Base-by-base conservation (phyloP, 2,113 vertebrate genomes). In the Sapajus apella region DNA sequence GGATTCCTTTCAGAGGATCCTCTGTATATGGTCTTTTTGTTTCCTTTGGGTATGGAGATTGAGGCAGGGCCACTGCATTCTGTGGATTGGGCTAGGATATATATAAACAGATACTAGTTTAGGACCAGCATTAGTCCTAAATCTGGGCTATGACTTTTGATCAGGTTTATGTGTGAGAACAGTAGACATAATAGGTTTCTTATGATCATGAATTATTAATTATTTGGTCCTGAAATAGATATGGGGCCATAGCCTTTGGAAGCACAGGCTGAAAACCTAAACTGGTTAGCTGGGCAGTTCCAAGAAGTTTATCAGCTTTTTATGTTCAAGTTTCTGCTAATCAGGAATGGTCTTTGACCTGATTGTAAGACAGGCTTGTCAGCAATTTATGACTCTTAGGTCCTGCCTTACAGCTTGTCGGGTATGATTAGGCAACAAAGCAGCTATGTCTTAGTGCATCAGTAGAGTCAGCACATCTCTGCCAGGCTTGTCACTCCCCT, bases 341-440 rank as follows among this genome's bases (percentile, higher is more conserved):
- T 97, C 25, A 94, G 37, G 0, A 2, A 23, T 94, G 56, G 82
- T 93, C 52, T 21, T 96, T 97, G 94, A 82, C 81, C 96, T 76
- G 30, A 47, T 97, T 98, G 87, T 90, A 90, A 91, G 79, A 85
- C n/a, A 50, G 47, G 84, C 73, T 96, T 89, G 89, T 97, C 96
- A 96, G 96, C 97, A 95, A 0, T 93, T 93, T 97, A 20, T 88
- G 94, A 95, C 92, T 95, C 95, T 70, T 73, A 93, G 96, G 68
- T 68, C 45, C 81, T 85, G 52, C 0, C 92, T 91, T 88, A 73
- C 52, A 97, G n/a, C 77, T 76, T 98, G 93, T 97, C 92, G 66
- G 8, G 23, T 91, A 86, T 52, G 37, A 97, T 98, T 97, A 93
- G 66, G 75, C 47, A 84, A 5, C 76, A 27, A 79, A 72, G 95